phyloP scores from a whole-genome alignment of 2,797 vertebrate species.

The Alauda arvensis region DNA sequence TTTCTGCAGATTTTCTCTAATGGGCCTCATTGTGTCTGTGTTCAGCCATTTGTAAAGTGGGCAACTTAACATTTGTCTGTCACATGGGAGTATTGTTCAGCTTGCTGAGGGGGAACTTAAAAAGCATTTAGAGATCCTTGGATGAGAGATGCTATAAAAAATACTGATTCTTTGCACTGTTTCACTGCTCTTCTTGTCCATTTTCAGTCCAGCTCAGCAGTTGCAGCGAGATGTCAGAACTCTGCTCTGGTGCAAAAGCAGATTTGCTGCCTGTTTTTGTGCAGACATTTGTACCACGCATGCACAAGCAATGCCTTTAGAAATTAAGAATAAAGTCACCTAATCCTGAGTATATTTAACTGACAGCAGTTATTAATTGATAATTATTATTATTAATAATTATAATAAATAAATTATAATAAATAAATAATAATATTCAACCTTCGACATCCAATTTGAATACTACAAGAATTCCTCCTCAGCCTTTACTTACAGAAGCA shows the following conservation, averaged over 20 bases:
- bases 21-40: neutral
- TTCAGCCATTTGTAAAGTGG: conserved; percentile 7
- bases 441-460: neutral
- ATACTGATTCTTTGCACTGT: neutral
- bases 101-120: neutral
- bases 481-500: neutral
- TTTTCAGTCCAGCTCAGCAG: neutral
- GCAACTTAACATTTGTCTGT: neutral
- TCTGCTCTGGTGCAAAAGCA: neutral
- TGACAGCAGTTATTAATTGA: neutral
- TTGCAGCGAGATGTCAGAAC: neutral
- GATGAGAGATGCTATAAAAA: neutral
- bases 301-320: neutral
- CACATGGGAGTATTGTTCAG: neutral
- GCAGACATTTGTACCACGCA: neutral
- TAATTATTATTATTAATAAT: too few relatives aligned
- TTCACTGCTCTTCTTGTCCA: neutral
- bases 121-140: neutral
- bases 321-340: conserved; percentile 6
- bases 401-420: too few relatives aligned
- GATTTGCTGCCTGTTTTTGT: neutral
- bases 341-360: neutral
- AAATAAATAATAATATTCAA: too few relatives aligned
- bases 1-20: neutral
- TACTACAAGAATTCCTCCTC: neutral